Evolutionary conservation across 2,888 invertebrate species (phyloP).

Genomic region (Alentia gelatinosa): DNA sequence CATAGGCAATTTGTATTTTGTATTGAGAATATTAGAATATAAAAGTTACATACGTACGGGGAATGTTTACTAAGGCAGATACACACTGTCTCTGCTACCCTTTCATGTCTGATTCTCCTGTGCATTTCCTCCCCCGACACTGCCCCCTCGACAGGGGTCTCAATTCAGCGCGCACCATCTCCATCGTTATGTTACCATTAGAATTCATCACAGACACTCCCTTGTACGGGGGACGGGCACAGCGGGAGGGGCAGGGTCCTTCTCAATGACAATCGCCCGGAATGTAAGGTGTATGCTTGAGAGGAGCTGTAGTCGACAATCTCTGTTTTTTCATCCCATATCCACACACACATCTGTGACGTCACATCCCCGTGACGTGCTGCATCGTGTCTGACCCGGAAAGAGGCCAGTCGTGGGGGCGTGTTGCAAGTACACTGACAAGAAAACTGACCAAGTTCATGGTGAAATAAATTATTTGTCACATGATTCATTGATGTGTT

Average conservation of each 20-base stretch:
- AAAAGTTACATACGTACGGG: too few relatives aligned
- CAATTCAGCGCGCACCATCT: background rate
- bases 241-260: background rate
- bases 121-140: too few relatives aligned
- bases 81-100: too few relatives aligned
- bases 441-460: constrained; percentile 28
- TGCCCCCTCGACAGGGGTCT: too few relatives aligned
- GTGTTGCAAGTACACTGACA: background rate
- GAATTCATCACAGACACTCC: background rate
- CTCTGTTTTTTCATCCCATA: background rate
- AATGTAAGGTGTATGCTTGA: background rate
- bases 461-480: constrained; percentile 54
- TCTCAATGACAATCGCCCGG: background rate
- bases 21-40: too few relatives aligned
- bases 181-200: background rate
- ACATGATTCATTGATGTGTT: background rate
- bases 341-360: background rate
- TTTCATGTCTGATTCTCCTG: too few relatives aligned
- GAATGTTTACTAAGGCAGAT: too few relatives aligned
- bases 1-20: too few relatives aligned
- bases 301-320: background rate
- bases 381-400: background rate
- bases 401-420: background rate
- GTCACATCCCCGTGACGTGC: background rate
- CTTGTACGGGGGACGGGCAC: background rate